Base-by-base conservation (phyloP, 1,140 invertebrate species). In the Heliconius hewitsoni region DNA sequence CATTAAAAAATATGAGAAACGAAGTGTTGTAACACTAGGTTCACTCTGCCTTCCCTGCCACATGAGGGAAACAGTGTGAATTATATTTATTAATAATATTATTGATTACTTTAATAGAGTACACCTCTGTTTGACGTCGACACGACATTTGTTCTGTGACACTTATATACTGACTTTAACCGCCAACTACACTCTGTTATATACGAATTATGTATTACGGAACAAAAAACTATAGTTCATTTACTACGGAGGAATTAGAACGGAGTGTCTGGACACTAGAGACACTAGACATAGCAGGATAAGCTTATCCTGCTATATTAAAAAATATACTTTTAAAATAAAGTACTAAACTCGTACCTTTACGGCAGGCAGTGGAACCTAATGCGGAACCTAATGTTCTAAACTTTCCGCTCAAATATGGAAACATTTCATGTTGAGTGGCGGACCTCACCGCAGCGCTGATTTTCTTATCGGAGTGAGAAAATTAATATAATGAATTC, bases 131-230 rank as follows among this genome's bases (percentile, higher is more conserved):
- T 4, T 8, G 11, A 34, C 71, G 27, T 30, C 78, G 23, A 79
- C 86, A 85, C 84, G 86, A 88, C 86, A 87, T 86, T 87, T 79
- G 79, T 80, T 81, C 82, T 80, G 80, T 81, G 83, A 85, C 86
- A 87, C 85, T 83, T 82, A 70, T 71, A 60, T 73, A 83, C 77
- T 76, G 81, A 60, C 72, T 46, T 46, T 77, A 71, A 79, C 81
- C 79, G 73, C 70, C 73, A 76, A 79, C 73, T 72, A 66, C n/a
- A 75, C 75, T 78, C 66, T 66, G 13, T 46, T 30, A 66, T 66
- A 66, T 66, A 66, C 60, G n/a, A 66, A 66, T 27, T 66, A 66
- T 66, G 3, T 27, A 66, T 66, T 27, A 16, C 9, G 23, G 13
- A 66, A 27, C 60, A 4, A 66, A 37, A 27, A 66, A 16, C 11